Evolutionary conservation across 92 coral and sea anemone genomes (phyloP).

Genomic region (Siderastrea siderea): DNA sequence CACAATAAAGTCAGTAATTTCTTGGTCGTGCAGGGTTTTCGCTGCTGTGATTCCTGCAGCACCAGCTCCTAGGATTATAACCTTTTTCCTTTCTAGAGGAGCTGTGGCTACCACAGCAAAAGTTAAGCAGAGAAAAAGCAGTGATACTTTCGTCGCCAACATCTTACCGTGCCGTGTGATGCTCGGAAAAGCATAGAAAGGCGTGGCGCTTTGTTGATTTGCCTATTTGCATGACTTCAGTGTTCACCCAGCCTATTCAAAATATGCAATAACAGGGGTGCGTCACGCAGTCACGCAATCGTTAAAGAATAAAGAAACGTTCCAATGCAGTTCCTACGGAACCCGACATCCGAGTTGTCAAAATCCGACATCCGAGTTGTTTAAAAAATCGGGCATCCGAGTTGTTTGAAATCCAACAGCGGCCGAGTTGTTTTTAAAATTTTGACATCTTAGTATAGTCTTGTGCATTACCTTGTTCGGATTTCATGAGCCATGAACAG

Average conservation of each 20-base stretch:
- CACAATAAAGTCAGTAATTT: constrained; percentile 73
- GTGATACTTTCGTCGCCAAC: not conserved
- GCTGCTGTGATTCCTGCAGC: constrained; percentile 83
- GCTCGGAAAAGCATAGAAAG: not conserved
- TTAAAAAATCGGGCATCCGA: no score
- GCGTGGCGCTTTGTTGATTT: not conserved
- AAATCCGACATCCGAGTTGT: no score
- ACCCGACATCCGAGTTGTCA: no score
- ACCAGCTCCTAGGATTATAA: constrained; percentile 87
- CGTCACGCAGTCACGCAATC: not conserved
- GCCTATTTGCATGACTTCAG: not conserved
- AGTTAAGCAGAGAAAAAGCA: not conserved
- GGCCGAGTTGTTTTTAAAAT: no score
- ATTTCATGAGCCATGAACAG: no score
- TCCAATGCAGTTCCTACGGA: no score
- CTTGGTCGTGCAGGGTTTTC: constrained; percentile 66
- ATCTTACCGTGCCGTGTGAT: not conserved
- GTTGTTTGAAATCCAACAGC: no score
- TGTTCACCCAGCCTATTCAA: no score
- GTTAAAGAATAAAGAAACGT: no score
- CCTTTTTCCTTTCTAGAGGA: constrained; percentile 22
- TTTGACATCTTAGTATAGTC: no score
- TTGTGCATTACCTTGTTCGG: no score
- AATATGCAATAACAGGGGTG: not conserved
- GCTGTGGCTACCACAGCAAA: not conserved